Base-by-base conservation (phyloP, 2,113 vertebrate genomes). In the Prunella fulvescens region DNA sequence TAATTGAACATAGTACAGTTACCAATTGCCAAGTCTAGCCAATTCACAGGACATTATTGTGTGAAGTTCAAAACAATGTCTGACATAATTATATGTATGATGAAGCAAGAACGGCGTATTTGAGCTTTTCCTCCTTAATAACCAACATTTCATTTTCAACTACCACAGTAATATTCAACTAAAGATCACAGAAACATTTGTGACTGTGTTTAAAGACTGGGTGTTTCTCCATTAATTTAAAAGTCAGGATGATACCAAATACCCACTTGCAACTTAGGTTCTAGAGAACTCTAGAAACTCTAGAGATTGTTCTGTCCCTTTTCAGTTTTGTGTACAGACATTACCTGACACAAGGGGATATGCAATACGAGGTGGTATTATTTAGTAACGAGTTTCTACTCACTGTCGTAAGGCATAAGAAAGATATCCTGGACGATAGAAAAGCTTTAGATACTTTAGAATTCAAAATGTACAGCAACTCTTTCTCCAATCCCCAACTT, bases 71-170 rank as follows among this genome's bases (percentile, higher is more conserved):
- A 93, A 93, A 91, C 80, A 86, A 50, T 11, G 23, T 77, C 82
- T 80, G 65, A 86, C 23, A 79, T 92, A 94, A 95, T 90, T 86
- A 86, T 69, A 90, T 23, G 60, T 81, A 62, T 22, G 51, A 92
- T 74, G 69, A 85, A 77, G n/a, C 35, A 95, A n/a, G 26, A 78
- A 84, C 0, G 0, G 31, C 9, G n/a, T 86, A 90, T 74, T 90
- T 64, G 44, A 96, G 64, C 29, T 83, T 67, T 95, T 53, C 53
- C 64, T 90, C 71, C 40, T 56, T 86, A 95, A 95, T 69, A 92
- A 83, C n/a, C 81, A 90, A 74, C n/a, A 45, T 71, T 93, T 93
- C 74, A 86, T 92, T 92, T 93, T 61, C 60, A 83, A 64, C 44
- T 92, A 67, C 14, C 31, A 88, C 44, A 74, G 45, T 31, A 90